Conservation (phyloP, 2,888 invertebrate species). For the Cryptops parisi region DNA sequence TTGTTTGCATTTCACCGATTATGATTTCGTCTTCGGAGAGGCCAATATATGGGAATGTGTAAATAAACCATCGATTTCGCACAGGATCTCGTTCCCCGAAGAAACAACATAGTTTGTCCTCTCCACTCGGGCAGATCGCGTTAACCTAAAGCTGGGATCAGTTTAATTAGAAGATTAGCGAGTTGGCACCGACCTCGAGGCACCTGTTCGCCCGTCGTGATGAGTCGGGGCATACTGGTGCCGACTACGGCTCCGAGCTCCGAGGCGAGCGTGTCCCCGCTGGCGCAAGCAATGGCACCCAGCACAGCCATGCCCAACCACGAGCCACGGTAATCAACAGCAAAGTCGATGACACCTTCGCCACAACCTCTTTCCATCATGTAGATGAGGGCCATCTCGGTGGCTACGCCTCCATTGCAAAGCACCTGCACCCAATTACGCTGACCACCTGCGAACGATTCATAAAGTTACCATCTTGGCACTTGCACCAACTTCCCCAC, state of each 20-base stretch:
- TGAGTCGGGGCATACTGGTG: conserved; percentile 50
- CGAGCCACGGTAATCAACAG: conserved; percentile 48
- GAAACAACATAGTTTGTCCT: too few species aligned
- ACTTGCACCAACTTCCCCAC: too few species aligned
- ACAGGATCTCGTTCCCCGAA: too few species aligned
- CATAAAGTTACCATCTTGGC: too few species aligned
- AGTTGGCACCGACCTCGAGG: conserved; percentile 43
- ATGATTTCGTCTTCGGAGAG: too few species aligned
- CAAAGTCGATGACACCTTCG: conserved; percentile 64
- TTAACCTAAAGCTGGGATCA: too few species aligned
- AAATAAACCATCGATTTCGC: too few species aligned
- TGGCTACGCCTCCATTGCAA: conserved; percentile 78
- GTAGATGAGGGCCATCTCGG: conserved; percentile 59
- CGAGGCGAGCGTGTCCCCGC: conserved; percentile 84
- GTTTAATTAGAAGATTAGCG: too few species aligned
- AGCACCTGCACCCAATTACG: conserved; percentile 80
- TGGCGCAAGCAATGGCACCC: conserved; percentile 60
- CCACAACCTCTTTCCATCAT: conserved; percentile 62
- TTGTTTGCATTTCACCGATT: too few species aligned
- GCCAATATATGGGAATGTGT: too few species aligned
- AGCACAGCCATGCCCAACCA: conserved; percentile 68
- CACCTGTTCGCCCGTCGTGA: conserved; percentile 56
- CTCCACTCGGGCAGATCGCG: too few species aligned
- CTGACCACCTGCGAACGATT: conserved; percentile 51
- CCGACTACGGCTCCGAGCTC: conserved; percentile 67